Conservation (phyloP, 2,888 invertebrate genomes). For the Cantharis nigra region DNA sequence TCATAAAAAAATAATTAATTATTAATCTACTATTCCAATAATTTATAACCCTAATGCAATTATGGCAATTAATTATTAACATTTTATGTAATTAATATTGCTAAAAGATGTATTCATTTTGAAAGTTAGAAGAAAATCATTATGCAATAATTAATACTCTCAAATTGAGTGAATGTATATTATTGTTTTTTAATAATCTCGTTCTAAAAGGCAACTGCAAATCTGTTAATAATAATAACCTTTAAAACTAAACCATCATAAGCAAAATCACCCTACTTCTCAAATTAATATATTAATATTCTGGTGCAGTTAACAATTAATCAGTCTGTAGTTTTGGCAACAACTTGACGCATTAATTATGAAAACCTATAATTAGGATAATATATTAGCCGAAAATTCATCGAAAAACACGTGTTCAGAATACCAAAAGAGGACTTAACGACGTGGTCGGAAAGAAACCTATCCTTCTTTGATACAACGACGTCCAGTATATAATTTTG, state of each 20-base stretch:
- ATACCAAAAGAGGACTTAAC: conserved; percentile 32
- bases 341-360: conserved; percentile 28
- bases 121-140: background rate
- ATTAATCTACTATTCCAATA: background rate
- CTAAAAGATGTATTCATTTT: background rate
- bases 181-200: background rate
- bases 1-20: background rate
- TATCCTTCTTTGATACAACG: conserved; percentile 29
- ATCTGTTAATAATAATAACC: background rate
- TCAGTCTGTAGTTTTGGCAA: conserved; percentile 22
- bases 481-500: conserved; percentile 32
- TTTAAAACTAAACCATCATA: background rate
- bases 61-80: background rate
- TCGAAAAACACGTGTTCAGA: conserved; percentile 32
- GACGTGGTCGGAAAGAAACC: conserved; percentile 23
- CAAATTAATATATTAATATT: conserved; percentile 24
- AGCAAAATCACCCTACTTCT: conserved; percentile 8
- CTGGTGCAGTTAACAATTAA: conserved; percentile 18
- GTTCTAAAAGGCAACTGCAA: background rate
- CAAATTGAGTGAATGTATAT: background rate
- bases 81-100: background rate
- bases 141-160: background rate
- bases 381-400: conserved; percentile 25
- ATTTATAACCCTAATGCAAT: background rate
- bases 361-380: conserved; percentile 19